Evolutionary conservation across 2,888 invertebrate genomes (phyloP), one percentile per base, ranked within the genome.

Genomic region (Tipula vernalis): DNA sequence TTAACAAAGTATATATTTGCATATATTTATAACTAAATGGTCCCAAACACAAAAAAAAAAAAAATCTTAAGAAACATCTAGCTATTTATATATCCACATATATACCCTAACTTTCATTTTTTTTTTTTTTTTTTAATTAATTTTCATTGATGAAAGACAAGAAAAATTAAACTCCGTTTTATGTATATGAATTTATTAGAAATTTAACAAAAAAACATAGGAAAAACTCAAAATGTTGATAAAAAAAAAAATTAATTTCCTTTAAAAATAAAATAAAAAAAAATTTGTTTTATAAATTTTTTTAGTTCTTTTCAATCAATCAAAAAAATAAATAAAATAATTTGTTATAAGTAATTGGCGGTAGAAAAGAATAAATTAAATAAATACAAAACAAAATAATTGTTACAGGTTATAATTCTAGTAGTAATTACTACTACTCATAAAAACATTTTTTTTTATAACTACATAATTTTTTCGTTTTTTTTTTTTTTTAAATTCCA

Each of bases 221-320:
- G 51, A 71, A 71, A 10, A 71, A 71, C 71, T 71, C 71, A 71
- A 71, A 71, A 71, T 71, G 71, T 71, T 71, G 71, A 71, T 71
- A 28, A 71, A 71, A 18, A 12, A 5, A 39, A 71, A 71, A 71
- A 57, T 57, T 18, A 57, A 18, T 57, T 71, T 71, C 8, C 71
- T 28, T 10, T 8, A n/a, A 71, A 15, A 51, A 51, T 2, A 28
- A 71, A 71, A 28, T 57, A 8, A 71, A 71, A 51, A 51, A 71
- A 71, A 71, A 71, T 71, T 71, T 71, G 71, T 71, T 71, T 71
- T 71, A 71, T 71, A 71, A 71, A 71, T 71, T 71, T 71, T 57
- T 71, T 71, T 71, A 71, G 71, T 71, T 71, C 71, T 71, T 71
- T 71, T 71, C 71, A 71, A 71, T 71, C 71, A 71, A 71, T 71